These are phyloP conservation scores for Amphiduros pacificus DNA, from an alignment of 2,888 invertebrate genomes.

Conservation along the genomic window DNA sequence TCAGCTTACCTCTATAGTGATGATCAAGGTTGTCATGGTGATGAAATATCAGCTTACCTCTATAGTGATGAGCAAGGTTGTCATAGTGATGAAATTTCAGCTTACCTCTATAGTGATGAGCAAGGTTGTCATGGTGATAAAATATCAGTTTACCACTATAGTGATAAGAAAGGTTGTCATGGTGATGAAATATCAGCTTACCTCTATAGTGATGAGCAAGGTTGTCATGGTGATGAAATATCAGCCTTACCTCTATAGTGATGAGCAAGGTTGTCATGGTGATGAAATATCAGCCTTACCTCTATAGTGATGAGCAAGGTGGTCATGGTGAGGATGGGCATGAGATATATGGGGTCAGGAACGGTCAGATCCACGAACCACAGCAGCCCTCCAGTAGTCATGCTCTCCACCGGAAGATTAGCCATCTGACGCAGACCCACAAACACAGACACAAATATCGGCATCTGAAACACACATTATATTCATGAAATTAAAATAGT, in stretches of 20 bases:
- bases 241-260: constrained; percentile 73
- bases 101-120: no score
- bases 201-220: no score
- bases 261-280: constrained; percentile 80
- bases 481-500: neutral
- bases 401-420: constrained; percentile 85
- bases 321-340: constrained; percentile 82
- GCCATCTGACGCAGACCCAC: constrained; percentile 86
- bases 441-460: constrained; percentile 90
- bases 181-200: no score
- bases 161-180: no score
- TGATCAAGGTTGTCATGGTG: no score
- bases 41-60: no score
- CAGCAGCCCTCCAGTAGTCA: constrained; percentile 82
- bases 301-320: constrained; percentile 84
- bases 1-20: no score
- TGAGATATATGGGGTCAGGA: constrained; percentile 83
- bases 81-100: no score
- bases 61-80: no score
- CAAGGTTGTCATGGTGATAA: no score
- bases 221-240: no score
- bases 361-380: constrained; percentile 94
- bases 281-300: constrained; percentile 64
- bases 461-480: constrained; percentile 63
- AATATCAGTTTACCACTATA: no score